phyloP scores from a whole-genome alignment of 2,888 invertebrate species.

The Plutella xylostella region DNA sequence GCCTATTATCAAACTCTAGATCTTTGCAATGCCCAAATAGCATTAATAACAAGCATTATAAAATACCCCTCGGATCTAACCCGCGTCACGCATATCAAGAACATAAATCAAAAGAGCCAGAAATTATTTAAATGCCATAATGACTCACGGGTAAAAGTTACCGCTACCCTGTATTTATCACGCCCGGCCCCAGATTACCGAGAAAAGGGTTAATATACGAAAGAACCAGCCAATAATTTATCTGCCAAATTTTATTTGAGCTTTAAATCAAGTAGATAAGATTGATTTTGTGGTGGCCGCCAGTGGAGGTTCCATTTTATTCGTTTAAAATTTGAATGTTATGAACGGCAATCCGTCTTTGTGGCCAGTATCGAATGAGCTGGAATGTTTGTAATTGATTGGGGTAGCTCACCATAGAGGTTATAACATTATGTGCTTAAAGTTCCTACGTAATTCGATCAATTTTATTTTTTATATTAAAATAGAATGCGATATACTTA shows the following conservation, averaged over 20 bases:
- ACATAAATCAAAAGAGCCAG: conserved; percentile 52
- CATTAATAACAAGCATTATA: conserved; percentile 6
- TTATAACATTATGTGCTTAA: neutral
- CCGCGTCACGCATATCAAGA: conserved; percentile 41
- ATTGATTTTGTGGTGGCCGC: too few relatives aligned
- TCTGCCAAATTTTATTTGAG: conserved; percentile 14
- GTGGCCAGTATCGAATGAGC: neutral
- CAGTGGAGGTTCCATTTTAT: neutral
- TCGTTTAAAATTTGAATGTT: neutral
- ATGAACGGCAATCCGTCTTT: neutral
- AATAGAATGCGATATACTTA: too few relatives aligned
- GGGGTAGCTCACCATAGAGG: too few relatives aligned
- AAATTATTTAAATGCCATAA: conserved; percentile 70
- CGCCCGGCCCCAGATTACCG: conserved; percentile 46
- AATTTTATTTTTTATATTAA: too few relatives aligned
- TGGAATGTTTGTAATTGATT: neutral
- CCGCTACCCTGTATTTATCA: conserved; percentile 55
- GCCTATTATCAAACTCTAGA: neutral
- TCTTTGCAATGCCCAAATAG: neutral
- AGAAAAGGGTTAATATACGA: conserved; percentile 52
- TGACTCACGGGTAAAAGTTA: conserved; percentile 59
- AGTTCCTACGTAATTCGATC: too few relatives aligned
- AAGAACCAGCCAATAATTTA: conserved; percentile 16
- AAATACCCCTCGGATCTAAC: conserved; percentile 34
- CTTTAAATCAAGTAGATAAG: too few relatives aligned